phyloP scores from a whole-genome alignment of 2,797 vertebrate species.

The Nothura maculosa region DNA sequence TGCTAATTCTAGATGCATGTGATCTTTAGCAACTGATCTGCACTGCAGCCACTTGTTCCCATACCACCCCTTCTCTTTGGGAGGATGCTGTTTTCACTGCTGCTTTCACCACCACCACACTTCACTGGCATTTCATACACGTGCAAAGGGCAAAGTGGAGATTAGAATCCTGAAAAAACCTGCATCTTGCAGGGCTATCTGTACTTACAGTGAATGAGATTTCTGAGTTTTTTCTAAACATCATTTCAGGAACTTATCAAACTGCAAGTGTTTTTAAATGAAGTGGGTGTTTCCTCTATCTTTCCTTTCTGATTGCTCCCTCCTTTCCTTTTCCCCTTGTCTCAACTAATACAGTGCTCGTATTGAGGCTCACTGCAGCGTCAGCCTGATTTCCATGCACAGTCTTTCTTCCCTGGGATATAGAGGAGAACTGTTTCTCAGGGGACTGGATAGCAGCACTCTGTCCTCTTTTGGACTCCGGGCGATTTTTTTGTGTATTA shows the following conservation, averaged over 20 bases:
- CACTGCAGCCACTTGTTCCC: neutral
- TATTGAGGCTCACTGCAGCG: conserved; percentile 27
- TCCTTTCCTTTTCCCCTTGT: conserved; percentile 20
- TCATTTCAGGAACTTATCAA: neutral
- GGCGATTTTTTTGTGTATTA: conserved; percentile 22
- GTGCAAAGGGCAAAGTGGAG: neutral
- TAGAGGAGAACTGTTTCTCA: conserved; percentile 44
- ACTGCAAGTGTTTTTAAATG: conserved; percentile 25
- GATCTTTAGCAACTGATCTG: neutral
- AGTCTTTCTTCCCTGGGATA: neutral
- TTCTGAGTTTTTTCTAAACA: conserved; percentile 10
- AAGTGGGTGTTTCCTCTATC: conserved; percentile 33
- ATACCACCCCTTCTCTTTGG: neutral
- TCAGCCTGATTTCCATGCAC: conserved; percentile 59
- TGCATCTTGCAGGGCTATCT: neutral
- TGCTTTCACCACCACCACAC: neutral
- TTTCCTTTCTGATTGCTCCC: conserved; percentile 40
- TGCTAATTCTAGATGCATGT: neutral
- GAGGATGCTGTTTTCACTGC: neutral
- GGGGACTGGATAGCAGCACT: conserved; percentile 1
- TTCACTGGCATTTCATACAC: neutral
- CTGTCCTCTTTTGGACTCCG: neutral
- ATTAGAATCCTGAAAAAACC: neutral
- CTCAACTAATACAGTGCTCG: conserved; percentile 42
- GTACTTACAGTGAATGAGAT: neutral